A percentile compares a stretch with the other conserved stretches of the same genome.
Conservation (phyloP, 2,888 invertebrate genomes). For the Heteropelma amictum region DNA sequence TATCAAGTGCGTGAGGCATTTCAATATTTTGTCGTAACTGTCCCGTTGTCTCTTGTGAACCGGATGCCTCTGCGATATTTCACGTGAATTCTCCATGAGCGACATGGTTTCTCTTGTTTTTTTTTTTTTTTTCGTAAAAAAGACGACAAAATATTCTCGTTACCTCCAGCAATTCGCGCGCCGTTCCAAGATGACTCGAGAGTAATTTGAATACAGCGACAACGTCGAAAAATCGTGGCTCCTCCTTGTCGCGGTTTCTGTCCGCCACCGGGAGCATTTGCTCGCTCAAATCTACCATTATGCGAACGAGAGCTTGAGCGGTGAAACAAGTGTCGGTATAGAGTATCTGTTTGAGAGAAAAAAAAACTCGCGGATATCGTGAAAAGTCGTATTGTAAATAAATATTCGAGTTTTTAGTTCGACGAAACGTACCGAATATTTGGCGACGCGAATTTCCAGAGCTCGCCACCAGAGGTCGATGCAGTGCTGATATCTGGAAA, state of each 20-base stretch:
- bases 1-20: slow-evolving; percentile 88
- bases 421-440: slow-evolving; percentile 83
- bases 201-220: slow-evolving; percentile 85
- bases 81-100: slow-evolving; percentile 6
- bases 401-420: no score
- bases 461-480: slow-evolving; percentile 93
- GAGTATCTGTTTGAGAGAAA: slow-evolving; percentile 74
- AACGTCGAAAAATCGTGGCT: slow-evolving; percentile 85
- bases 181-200: slow-evolving; percentile 81
- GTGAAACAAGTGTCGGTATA: slow-evolving; percentile 91
- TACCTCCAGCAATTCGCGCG: slow-evolving; percentile 77
- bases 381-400: not conserved
- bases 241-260: slow-evolving; percentile 78
- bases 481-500: slow-evolving; percentile 85
- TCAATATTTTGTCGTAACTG: slow-evolving; percentile 89
- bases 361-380: not conserved
- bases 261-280: slow-evolving; percentile 80
- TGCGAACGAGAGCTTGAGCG: slow-evolving; percentile 90
- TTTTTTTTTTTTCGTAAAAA: not conserved
- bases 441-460: slow-evolving; percentile 87
- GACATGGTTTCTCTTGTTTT: not conserved
- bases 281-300: slow-evolving; percentile 87
- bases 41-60: slow-evolving; percentile 88
- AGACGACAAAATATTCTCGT: not conserved
- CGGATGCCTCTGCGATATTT: slow-evolving; percentile 81